Evolutionary conservation across 2,888 invertebrate species (phyloP), one percentile per base, ranked within the genome.

Genomic region (Drosophila crucigera): DNA sequence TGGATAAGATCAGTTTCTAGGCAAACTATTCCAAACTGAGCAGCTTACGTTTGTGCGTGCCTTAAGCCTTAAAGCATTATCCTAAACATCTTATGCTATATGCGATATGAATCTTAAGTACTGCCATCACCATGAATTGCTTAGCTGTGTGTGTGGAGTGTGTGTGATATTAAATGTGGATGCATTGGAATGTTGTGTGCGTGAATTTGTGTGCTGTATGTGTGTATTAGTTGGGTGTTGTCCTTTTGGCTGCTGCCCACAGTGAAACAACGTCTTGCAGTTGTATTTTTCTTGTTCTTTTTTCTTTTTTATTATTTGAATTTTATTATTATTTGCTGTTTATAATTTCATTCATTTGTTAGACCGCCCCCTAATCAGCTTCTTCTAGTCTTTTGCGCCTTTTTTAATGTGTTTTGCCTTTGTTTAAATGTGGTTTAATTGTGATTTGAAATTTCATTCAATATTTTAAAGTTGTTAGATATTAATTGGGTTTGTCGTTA

Each of bases 211-310:
- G 30, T 28, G 6, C n/a, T 28, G 52, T 7, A 52, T 30, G 30
- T 22, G 30, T 53, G 35, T 50, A 56, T 60, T 63, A 60, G 49
- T 61, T 49, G 30, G 33, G 28, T 68, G 10, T 25, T 28, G 39
- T 68, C 47, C 68, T 60, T 65, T 60, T 55, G 56, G 31, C 43
- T 72, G 33, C 33, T 49, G 35, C 86, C 89, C 76, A 73, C 63
- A 85, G 73, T 85, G 71, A 85, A 85, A 85, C 84, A 85, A 85
- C 84, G 70, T 62, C 63, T 74, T 84, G 64, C 47, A 43, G 33
- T 68, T 84, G 74, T 75, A 73, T 73, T 83, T 88, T 61, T 59
- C 79, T 84, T 81, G 62, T 80, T 69, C 39, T 76, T 78, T 66
- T 69, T 64, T 35, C 58, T 73, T 1, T 60, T 54, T 70, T 68